These are phyloP conservation scores for Punctoribates punctum DNA, from an alignment of 2,888 invertebrate species.

Conservation along the genomic window DNA sequence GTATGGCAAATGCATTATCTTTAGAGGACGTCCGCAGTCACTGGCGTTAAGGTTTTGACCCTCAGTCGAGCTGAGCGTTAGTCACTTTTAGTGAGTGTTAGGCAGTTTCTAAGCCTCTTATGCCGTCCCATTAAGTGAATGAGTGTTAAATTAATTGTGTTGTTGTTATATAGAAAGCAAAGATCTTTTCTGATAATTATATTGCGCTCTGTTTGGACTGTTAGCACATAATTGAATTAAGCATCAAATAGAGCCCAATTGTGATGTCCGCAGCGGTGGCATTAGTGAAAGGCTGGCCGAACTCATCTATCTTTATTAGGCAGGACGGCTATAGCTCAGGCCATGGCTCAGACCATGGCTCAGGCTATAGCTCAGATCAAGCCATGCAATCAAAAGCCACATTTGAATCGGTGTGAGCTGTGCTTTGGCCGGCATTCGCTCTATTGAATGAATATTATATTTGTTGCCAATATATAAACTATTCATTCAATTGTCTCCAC, in stretches of 20 bases:
- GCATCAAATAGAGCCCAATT: constrained; percentile 22
- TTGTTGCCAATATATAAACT: constrained; percentile 8
- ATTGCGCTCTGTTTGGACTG: neutral
- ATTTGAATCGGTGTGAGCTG: neutral
- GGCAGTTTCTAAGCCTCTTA: neutral
- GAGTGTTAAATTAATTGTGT: constrained; percentile 19
- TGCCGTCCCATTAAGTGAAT: constrained; percentile 14
- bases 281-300: constrained; percentile 12
- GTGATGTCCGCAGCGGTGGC: constrained; percentile 9
- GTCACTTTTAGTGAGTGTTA: neutral
- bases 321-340: neutral
- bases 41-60: constrained; percentile 25
- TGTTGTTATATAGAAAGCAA: neutral
- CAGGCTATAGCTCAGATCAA: too few species aligned
- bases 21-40: neutral
- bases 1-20: constrained; percentile 20
- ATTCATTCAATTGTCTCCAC: constrained; percentile 11
- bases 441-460: constrained; percentile 22
- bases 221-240: constrained; percentile 16
- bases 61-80: neutral
- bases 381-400: neutral
- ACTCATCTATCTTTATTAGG: constrained; percentile 24
- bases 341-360: too few species aligned
- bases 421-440: neutral
- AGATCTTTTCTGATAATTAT: constrained; percentile 15